phyloP scores from a whole-genome alignment of 2,797 vertebrate species.

The Myotis myotis region DNA sequence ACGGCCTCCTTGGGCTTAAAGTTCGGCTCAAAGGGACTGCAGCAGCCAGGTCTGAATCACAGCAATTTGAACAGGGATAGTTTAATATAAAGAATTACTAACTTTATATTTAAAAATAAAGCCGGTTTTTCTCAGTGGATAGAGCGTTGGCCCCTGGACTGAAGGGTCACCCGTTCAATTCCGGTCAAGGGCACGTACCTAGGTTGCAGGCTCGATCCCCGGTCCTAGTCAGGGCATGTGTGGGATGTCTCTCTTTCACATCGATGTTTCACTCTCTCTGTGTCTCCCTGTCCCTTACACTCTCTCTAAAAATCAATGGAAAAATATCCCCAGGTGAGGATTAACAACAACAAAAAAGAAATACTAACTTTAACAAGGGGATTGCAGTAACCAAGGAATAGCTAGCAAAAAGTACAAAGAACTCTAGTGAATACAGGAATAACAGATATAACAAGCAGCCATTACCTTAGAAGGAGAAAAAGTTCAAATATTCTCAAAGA shows the following conservation, averaged over 20 bases:
- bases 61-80: background rate
- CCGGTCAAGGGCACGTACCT: too few relatives aligned
- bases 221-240: accelerated
- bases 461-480: background rate
- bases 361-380: background rate
- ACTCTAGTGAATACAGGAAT: background rate
- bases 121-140: too few relatives aligned
- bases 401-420: background rate
- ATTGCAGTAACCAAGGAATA: background rate
- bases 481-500: background rate
- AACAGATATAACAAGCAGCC: background rate
- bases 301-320: too few relatives aligned
- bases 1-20: background rate
- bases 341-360: too few relatives aligned
- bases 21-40: background rate
- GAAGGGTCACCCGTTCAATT: too few relatives aligned
- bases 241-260: too few relatives aligned
- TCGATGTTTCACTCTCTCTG: too few relatives aligned
- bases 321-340: too few relatives aligned
- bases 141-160: too few relatives aligned
- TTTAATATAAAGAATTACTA: constrained; percentile 24
- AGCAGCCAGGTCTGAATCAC: background rate
- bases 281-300: too few relatives aligned
- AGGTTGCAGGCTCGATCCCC: too few relatives aligned
- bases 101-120: background rate